Base-by-base conservation (phyloP, 2,113 vertebrate species). In the Nerophis ophidion region DNA sequence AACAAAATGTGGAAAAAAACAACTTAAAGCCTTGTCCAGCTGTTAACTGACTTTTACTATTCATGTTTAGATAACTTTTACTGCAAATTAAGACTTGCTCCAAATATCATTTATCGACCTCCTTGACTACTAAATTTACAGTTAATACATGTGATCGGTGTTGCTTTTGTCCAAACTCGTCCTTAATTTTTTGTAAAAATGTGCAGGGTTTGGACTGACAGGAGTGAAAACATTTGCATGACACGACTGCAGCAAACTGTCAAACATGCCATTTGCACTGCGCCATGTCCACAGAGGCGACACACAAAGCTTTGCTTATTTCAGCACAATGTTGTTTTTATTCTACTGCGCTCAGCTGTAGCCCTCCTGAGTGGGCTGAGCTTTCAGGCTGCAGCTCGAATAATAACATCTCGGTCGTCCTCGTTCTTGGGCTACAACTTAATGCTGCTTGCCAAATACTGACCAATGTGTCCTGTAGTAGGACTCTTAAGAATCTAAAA, bases 261-360 rank as follows among this genome's bases (percentile, higher is more conserved):
- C 38, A 58, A 17, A 57, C 44, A 58, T 49, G 50, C 68, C 26
- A 42, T 73, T 73, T 48, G 48, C 69, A 62, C 60, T 63, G 61
- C 45, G 54, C 35, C 33, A 62, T 74, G 63, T 44, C 19, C 59
- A 46, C 60, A 66, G 49, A 56, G 38, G 54, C 38, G 38, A 48
- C 44, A 60, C 48, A 85, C 80, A 85, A 82, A 68, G 75, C 60
- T n/a, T 57, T 65, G 38, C 59, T 79, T 70, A 66, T 79, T 67
- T 50, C 55, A 71, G 68, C 51, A 84, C 82, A 84, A 76, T 70
- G 81, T 72, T 76, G 71, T 68, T 62, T 60, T 73, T 82, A 65
- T 85, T 75, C 71, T 50, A 16, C 58, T 15, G 50, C 57, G 36
- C 58, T 58, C 71, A 68, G 74, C 70, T 76, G 65, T 71, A 15